Evolutionary conservation across 2,888 invertebrate genomes (phyloP).

Genomic region (Lacanobia wlatinum): DNA sequence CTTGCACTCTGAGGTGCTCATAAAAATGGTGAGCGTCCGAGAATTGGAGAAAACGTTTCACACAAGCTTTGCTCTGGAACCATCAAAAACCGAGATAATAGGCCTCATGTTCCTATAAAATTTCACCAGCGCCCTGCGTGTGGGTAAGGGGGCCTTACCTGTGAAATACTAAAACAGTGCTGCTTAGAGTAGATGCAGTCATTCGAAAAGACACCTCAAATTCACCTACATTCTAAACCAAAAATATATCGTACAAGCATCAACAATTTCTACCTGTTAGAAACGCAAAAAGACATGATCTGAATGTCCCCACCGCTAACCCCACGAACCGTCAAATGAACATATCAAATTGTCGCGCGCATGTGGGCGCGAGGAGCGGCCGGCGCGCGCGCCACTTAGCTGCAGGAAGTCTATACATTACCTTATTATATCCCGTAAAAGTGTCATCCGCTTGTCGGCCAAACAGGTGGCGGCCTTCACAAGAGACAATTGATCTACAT

Average conservation of each 20-base stretch:
- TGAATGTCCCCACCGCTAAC: slow-evolving; percentile 5
- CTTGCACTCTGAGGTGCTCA: neutral
- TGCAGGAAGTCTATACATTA: slow-evolving; percentile 87
- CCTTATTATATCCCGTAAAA: slow-evolving; percentile 87
- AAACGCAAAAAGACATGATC: slow-evolving; percentile 20
- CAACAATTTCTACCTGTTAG: neutral
- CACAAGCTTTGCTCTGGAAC: neutral
- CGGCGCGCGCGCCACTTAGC: slow-evolving; percentile 80
- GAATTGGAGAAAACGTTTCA: neutral
- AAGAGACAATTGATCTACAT: slow-evolving; percentile 58
- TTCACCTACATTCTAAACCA: neutral
- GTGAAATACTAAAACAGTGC: neutral
- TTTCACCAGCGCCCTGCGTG: neutral
- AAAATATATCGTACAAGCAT: neutral
- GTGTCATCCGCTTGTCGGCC: slow-evolving; percentile 76
- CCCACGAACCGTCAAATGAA: slow-evolving; percentile 46
- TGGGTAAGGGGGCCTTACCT: too few species aligned
- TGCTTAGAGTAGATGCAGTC: neutral
- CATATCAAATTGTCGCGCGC: slow-evolving; percentile 50
- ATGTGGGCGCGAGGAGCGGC: slow-evolving; percentile 68
- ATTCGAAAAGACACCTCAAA: neutral
- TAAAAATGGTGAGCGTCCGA: neutral
- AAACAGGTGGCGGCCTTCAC: slow-evolving; percentile 64
- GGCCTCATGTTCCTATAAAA: too few species aligned
- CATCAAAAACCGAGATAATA: neutral